Evolutionary conservation across 1,140 invertebrate species (phyloP).

Genomic region (Pissodes strobi): DNA sequence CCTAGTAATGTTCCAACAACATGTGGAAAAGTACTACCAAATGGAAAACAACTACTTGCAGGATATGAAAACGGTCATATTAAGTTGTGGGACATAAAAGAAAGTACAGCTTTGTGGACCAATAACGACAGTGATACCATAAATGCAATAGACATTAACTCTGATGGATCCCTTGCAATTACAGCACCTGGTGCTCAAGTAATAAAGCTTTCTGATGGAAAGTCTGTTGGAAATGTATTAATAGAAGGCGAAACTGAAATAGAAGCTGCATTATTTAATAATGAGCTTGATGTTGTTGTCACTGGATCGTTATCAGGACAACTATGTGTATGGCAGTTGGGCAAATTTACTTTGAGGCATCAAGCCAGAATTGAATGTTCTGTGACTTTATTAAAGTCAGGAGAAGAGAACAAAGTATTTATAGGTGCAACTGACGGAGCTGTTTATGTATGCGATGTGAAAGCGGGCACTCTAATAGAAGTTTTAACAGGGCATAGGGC

Average conservation of each 20-base stretch:
- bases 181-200: constrained; percentile 61
- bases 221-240: constrained; percentile 55
- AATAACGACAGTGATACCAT: constrained; percentile 56
- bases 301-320: constrained; percentile 69
- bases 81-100: constrained; percentile 81
- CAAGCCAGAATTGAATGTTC: constrained; percentile 55
- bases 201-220: constrained; percentile 57
- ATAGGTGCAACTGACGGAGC: constrained; percentile 55
- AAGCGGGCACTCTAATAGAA: constrained; percentile 62
- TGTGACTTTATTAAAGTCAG: constrained; percentile 62
- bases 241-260: constrained; percentile 60
- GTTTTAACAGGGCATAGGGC: constrained; percentile 70
- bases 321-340: constrained; percentile 81
- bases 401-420: constrained; percentile 57
- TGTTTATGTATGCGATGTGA: constrained; percentile 61
- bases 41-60: constrained; percentile 72
- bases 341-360: constrained; percentile 66
- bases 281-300: constrained; percentile 64
- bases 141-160: constrained; percentile 69
- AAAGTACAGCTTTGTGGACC: constrained; percentile 60
- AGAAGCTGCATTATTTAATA: constrained; percentile 69
- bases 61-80: constrained; percentile 79
- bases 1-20: constrained; percentile 40
- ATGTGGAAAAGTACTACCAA: constrained; percentile 59
- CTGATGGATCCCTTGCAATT: constrained; percentile 72